Evolutionary conservation across 2,113 vertebrate genomes (phyloP).

Genomic region (Sterna hirundo): DNA sequence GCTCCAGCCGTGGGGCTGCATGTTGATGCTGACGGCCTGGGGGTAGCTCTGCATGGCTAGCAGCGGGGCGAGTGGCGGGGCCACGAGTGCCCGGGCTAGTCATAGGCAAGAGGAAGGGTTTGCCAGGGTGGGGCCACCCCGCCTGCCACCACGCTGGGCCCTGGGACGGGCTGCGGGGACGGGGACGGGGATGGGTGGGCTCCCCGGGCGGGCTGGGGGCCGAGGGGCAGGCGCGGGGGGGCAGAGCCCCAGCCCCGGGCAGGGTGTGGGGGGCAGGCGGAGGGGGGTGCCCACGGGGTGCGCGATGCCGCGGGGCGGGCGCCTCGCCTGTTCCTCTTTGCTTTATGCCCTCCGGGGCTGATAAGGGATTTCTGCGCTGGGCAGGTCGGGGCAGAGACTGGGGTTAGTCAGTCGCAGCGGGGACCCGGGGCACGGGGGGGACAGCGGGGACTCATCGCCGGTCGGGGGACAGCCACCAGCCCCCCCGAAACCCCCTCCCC

Average conservation of each 20-base stretch:
- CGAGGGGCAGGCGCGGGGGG: neutral
- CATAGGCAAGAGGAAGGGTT: neutral
- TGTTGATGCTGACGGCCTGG: neutral
- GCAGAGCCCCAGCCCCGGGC: neutral
- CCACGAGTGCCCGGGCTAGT: rapidly evolving
- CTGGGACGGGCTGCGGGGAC: rapidly evolving
- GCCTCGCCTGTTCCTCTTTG: rapidly evolving
- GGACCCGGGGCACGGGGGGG: rapidly evolving
- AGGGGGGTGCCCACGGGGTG: neutral
- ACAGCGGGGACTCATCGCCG: rapidly evolving
- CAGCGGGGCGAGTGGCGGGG: rapidly evolving
- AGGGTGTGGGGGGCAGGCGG: rapidly evolving
- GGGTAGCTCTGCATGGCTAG: neutral
- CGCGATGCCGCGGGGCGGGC: rapidly evolving
- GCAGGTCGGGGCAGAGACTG: neutral
- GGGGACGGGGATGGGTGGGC: neutral
- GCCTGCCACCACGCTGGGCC: rapidly evolving
- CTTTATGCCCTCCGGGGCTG: neutral
- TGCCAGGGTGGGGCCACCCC: neutral
- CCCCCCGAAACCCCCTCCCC: neutral
- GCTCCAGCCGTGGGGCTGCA: neutral
- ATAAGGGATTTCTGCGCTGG: too few relatives aligned
- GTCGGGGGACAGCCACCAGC: neutral
- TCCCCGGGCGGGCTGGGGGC: too few relatives aligned
- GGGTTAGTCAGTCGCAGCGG: rapidly evolving